Percentiles rank a stretch among this genome's conserved stretches.
These are phyloP conservation scores for Neocloeon triangulifer DNA, from an alignment of 1,140 invertebrate species.

Conservation along the genomic window DNA sequence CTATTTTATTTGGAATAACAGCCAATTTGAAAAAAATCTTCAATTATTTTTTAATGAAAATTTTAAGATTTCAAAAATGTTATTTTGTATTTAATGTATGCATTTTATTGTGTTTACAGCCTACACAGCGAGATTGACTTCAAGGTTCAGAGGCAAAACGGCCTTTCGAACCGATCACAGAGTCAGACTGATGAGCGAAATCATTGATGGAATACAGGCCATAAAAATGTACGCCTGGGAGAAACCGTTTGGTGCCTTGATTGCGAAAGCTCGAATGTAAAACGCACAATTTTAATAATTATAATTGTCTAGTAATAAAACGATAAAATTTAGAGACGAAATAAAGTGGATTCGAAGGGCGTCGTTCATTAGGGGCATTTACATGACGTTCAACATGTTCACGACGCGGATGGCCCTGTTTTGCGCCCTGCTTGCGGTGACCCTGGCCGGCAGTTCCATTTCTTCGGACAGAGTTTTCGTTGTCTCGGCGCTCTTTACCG, in stretches of 20 bases:
- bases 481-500: neutral
- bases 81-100: too few species aligned
- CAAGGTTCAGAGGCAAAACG: constrained; percentile 33
- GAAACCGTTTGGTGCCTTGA: constrained; percentile 35
- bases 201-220: constrained; percentile 35
- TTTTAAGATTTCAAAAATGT: too few species aligned
- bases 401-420: constrained; percentile 41
- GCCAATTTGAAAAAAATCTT: too few species aligned
- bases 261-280: constrained; percentile 31
- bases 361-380: constrained; percentile 45
- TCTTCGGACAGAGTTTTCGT: constrained; percentile 23
- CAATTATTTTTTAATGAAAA: too few species aligned
- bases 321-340: constrained; percentile 21
- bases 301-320: too few species aligned
- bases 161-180: constrained; percentile 47
- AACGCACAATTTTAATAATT: constrained; percentile 9
- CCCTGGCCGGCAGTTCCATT: constrained; percentile 24
- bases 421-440: constrained; percentile 32
- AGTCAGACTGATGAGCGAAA: constrained; percentile 55
- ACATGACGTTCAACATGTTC: constrained; percentile 45
- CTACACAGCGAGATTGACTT: too few species aligned
- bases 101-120: too few species aligned
- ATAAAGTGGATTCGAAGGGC: constrained; percentile 32
- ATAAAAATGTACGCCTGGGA: constrained; percentile 73
- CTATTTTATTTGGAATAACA: too few species aligned